A percentile compares a stretch with the other conserved stretches of the same genome.
Evolutionary conservation across 2,113 vertebrate genomes (phyloP).

Genomic region (Vulpes lagopus): DNA sequence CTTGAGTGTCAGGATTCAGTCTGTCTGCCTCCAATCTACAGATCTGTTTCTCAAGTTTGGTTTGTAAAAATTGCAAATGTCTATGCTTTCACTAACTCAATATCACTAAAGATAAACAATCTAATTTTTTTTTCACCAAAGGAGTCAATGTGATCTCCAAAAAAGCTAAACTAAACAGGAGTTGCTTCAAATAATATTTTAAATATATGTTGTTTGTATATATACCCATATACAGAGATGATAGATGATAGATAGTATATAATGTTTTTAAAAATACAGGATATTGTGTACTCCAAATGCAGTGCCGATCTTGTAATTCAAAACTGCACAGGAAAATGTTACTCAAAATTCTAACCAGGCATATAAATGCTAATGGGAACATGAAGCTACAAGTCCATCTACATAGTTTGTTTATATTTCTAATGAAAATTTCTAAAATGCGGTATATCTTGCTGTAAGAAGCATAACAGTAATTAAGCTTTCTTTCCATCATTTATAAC

Average conservation of each 20-base stretch:
- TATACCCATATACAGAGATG: background rate
- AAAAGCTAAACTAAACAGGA: background rate
- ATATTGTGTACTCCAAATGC: background rate
- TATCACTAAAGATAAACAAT: slow-evolving; percentile 4
- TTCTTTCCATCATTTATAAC: background rate
- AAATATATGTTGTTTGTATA: slow-evolving; percentile 9
- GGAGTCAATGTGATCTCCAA: background rate
- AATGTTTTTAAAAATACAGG: background rate
- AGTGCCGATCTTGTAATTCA: background rate
- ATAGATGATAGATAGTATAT: background rate
- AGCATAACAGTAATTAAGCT: background rate
- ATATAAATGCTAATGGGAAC: background rate
- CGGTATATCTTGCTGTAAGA: background rate
- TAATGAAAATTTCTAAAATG: slow-evolving; percentile 20
- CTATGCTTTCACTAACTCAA: background rate
- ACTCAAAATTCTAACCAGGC: background rate
- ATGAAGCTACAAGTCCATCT: background rate
- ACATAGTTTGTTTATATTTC: slow-evolving; percentile 23
- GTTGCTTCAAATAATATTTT: slow-evolving; percentile 4
- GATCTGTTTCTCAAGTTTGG: background rate
- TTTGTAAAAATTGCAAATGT: background rate
- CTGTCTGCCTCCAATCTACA: background rate
- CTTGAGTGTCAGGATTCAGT: background rate
- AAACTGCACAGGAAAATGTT: background rate
- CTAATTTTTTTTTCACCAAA: background rate